These are phyloP conservation scores for Amblyjoppa fuscipennis DNA, from an alignment of 2,888 invertebrate species.

Conservation along the genomic window DNA sequence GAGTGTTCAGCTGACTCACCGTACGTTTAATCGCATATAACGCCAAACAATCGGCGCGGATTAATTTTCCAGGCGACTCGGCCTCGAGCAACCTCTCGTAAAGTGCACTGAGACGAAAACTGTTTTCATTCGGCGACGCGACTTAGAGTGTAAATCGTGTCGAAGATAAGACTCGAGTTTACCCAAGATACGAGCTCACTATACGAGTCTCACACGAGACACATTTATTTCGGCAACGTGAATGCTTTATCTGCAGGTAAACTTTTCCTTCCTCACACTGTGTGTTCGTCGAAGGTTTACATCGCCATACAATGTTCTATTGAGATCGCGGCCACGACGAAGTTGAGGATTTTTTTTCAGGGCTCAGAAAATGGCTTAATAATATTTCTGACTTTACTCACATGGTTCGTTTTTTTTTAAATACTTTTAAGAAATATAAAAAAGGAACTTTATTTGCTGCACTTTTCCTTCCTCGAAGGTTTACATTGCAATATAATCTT, in stretches of 20 bases:
- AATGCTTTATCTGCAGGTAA: conserved; percentile 31
- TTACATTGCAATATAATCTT: conserved; percentile 12
- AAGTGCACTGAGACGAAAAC: conserved; percentile 3
- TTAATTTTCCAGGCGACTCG: conserved; percentile 18
- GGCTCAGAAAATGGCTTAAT: too few species aligned
- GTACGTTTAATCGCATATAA: not conserved
- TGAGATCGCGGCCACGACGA: conserved; percentile 43
- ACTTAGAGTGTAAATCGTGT: conserved; percentile 41
- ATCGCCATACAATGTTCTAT: conserved; percentile 14
- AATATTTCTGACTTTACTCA: too few species aligned
- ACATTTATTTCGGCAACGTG: conserved; percentile 16
- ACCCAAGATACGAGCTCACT: conserved; percentile 22
- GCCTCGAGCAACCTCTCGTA: not conserved
- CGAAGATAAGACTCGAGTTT: conserved; percentile 50
- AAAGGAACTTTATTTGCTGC: conserved; percentile 19
- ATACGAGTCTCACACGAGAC: not conserved
- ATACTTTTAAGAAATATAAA: too few species aligned
- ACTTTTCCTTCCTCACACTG: conserved; percentile 24
- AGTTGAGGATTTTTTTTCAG: too few species aligned
- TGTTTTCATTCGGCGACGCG: conserved; percentile 25
- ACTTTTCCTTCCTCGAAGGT: conserved; percentile 32
- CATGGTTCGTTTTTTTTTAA: too few species aligned
- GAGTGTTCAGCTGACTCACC: not conserved
- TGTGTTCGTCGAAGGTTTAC: conserved; percentile 45
- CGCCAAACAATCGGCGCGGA: conserved; percentile 4